phyloP scores from a whole-genome alignment of 2,888 invertebrate genomes.

The Ptycholaimellus sp. region DNA sequence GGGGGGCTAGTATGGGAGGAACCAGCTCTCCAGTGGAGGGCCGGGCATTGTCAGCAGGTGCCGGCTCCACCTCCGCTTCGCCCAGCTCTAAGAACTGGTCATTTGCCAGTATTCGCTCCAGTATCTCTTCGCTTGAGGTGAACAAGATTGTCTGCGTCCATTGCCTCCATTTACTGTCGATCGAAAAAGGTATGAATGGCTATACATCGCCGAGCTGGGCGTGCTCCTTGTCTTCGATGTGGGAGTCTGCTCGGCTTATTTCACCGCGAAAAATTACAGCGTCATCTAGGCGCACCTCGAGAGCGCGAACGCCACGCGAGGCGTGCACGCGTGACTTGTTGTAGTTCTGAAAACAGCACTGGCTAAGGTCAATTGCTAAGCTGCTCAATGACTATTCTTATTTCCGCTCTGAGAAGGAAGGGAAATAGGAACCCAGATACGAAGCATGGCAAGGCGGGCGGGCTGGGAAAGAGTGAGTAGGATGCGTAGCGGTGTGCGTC shows the following conservation, averaged over 20 bases:
- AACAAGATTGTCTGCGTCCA: constrained; percentile 67
- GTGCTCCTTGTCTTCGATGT: not conserved
- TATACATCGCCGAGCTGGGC: constrained; percentile 1
- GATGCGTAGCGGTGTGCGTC: constrained; percentile 37
- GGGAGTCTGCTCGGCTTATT: constrained; percentile 29
- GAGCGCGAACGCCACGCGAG: constrained; percentile 46
- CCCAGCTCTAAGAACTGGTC: too few species aligned
- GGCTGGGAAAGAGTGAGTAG: constrained; percentile 35
- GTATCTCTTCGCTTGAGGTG: constrained; percentile 47
- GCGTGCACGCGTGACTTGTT: constrained; percentile 65
- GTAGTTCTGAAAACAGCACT: constrained; percentile 42
- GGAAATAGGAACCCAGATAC: constrained; percentile 40
- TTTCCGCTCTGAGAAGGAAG: constrained; percentile 1
- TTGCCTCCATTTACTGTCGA: too few species aligned
- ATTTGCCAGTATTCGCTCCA: constrained; percentile 37
- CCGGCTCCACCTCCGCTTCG: too few species aligned
- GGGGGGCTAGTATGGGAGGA: constrained; percentile 1
- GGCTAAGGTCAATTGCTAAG: not conserved
- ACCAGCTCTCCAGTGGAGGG: constrained; percentile 8
- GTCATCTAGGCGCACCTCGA: constrained; percentile 45
- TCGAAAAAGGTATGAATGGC: constrained; percentile 7
- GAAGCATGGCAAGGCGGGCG: constrained; percentile 39
- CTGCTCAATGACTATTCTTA: constrained; percentile 1
- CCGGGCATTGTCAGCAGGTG: constrained; percentile 7
- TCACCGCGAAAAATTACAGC: constrained; percentile 51